Evolutionary conservation across 2,113 vertebrate species (phyloP), one percentile per base, ranked within the genome.

Genomic region (Orthonyx spaldingii): DNA sequence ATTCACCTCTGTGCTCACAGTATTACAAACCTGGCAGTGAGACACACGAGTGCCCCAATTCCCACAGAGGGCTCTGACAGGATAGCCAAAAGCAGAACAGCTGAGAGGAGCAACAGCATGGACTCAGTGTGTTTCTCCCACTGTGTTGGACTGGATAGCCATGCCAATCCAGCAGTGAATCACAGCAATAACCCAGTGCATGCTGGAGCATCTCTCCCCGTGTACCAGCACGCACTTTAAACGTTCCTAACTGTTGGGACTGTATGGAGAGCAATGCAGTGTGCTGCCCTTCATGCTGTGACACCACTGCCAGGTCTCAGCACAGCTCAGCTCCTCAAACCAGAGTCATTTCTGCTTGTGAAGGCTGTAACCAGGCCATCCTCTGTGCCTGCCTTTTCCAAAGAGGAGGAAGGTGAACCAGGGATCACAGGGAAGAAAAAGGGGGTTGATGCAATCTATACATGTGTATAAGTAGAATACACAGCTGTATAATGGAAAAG

Each of bases 401-500:
- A 91, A 84, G 16, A 33, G 27, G 27, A 84, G 18, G 39, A 59
- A 42, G 77, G 84, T 55, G 35, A 84, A 42, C 13, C 7, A 11
- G 35, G 41, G 55, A 95, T 83, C 53, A 13, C 39, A 59, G 37
- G n/a, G 66, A 59, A 85, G 61, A 49, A 81, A 46, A 84, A 30
- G 12, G 64, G 42, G 28, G 66, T 80, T 64, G 86, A 77, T 86
- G 44, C 56, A 75, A 70, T 47, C 52, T 9, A 13, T 75, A 78
- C 35, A 4, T 21, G 28, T 65, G 76, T 74, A 0, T 33, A 41
- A 92, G 75, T 39, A 13, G 63, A 70, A 87, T 61, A 74, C 72
- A 39, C 59, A 78, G 72, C 79, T 84, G 85, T 53, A 80, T 17
- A 74, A 65, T 64, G 75, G 92, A 82, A 94, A 93, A 94, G 65